Evolutionary conservation across 2,888 invertebrate species (phyloP).

Genomic region (Lithophane semibrunnea): DNA sequence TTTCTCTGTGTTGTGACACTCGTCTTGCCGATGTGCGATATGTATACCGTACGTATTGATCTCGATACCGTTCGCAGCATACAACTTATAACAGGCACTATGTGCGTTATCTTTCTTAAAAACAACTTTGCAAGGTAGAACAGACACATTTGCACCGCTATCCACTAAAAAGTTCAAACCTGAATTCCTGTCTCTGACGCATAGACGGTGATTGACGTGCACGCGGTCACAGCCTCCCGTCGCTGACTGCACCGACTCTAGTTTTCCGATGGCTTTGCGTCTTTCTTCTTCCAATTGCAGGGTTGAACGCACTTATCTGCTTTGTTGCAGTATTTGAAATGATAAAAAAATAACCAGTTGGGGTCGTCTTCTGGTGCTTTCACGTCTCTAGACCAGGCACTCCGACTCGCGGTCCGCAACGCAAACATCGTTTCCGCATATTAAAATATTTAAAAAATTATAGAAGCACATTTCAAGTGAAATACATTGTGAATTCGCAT

Average conservation of each 20-base stretch:
- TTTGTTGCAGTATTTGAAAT: background rate
- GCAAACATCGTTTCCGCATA: too few species aligned
- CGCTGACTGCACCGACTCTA: constrained; percentile 9
- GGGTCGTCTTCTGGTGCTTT: background rate
- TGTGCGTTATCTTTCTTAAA: constrained; percentile 2
- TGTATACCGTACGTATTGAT: background rate
- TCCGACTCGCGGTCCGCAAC: too few species aligned
- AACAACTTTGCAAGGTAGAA: background rate
- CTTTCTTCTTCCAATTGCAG: background rate
- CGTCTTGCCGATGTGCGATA: too few species aligned
- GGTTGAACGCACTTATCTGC: background rate
- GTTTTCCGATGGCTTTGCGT: constrained; percentile 7
- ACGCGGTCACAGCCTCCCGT: background rate
- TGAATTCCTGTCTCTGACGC: background rate
- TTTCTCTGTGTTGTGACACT: too few species aligned
- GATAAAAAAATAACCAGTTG: background rate
- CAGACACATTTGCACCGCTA: constrained; percentile 13
- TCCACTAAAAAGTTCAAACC: constrained; percentile 15
- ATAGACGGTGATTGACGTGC: constrained; percentile 12
- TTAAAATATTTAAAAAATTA: too few species aligned
- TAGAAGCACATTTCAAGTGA: too few species aligned
- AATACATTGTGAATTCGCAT: too few species aligned
- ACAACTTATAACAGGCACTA: background rate
- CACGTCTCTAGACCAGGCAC: background rate
- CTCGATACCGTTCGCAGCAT: constrained; percentile 1